Conservation (phyloP, 2,113 vertebrate genomes). For the Calidris pygmaea region DNA sequence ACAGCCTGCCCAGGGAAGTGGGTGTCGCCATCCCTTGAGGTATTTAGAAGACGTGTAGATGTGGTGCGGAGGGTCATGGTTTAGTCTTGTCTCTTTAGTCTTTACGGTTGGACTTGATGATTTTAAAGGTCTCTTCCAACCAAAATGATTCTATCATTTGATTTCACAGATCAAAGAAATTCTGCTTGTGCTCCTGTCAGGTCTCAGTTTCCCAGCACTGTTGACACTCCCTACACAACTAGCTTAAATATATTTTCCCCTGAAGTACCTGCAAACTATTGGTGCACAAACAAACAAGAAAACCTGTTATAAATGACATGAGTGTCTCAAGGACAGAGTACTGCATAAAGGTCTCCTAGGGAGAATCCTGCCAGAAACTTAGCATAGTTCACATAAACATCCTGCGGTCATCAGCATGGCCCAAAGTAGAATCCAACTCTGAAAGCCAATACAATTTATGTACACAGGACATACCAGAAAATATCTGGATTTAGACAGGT, state of each 20-base stretch:
- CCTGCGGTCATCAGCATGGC: not conserved
- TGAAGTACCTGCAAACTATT: not conserved
- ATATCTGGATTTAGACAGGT: constrained; percentile 27
- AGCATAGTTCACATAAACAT: constrained; percentile 29
- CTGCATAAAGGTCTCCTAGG: not conserved
- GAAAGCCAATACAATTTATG: constrained; percentile 25
- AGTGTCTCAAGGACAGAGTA: not conserved
- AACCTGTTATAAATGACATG: not conserved
- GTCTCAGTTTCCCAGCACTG: not conserved
- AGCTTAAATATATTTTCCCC: not conserved
- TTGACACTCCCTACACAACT: not conserved
- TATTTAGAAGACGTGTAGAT: not conserved
- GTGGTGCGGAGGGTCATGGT: not conserved
- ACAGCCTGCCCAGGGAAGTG: not conserved
- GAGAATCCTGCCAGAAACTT: not conserved
- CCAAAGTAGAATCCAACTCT: not conserved
- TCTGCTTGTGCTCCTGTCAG: not conserved
- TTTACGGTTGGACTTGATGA: not conserved
- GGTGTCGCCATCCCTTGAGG: not conserved
- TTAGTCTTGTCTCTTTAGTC: too few relatives aligned
- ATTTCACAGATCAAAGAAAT: not conserved
- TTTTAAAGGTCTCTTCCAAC: not conserved
- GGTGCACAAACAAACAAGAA: not conserved
- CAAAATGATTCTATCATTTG: not conserved
- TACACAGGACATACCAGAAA: constrained; percentile 45